Base-by-base conservation (phyloP, 1,140 invertebrate species). In the Formica exsecta region DNA sequence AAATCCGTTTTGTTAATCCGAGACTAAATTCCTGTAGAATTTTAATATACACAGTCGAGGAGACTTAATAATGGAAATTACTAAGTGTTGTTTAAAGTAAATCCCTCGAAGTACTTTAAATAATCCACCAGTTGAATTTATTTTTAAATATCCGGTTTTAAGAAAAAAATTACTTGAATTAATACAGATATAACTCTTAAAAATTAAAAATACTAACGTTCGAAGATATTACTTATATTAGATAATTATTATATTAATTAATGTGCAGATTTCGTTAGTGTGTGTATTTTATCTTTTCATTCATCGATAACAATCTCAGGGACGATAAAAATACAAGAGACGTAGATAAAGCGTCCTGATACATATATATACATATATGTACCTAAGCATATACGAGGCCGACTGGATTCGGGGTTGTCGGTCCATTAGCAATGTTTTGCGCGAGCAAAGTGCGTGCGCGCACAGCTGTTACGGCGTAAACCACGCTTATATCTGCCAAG, bases 351-450 rank as follows among this genome's bases (percentile, higher is more conserved):
- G 29, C 48, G 22, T 32, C 4, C 6, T 25, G 7, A 36, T 77
- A 25, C 59, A 19, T 57, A 68, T 74, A 86, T 76, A 48, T 19
- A n/a, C 36, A 29, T 89, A 84, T 89, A 89, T 90, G 89, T 91
- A 90, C 84, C 22, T 13, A 80, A 41, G 76, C 83, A 76, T 70
- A 66, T 66, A 74, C 83, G 81, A 75, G 61, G 59, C 85, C 38
- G 85, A 91, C 64, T 85, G 54, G 74, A 87, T 74, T 83, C 36
- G 86, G 68, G 87, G 85, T 89, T 91, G 89, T 90, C 86, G 92
- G 90, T 93, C 92, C 92, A 93, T 93, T 93, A 93, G 92, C 90
- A 86, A 92, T 92, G 91, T 92, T 92, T 93, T 92, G 90, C 92
- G 88, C 91, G 90, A 87, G 91, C 87, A 90, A 92, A 92, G 91